Evolutionary conservation across 2,888 invertebrate species (phyloP), one percentile per base, ranked within the genome.

Genomic region (Uloborus plumipes): DNA sequence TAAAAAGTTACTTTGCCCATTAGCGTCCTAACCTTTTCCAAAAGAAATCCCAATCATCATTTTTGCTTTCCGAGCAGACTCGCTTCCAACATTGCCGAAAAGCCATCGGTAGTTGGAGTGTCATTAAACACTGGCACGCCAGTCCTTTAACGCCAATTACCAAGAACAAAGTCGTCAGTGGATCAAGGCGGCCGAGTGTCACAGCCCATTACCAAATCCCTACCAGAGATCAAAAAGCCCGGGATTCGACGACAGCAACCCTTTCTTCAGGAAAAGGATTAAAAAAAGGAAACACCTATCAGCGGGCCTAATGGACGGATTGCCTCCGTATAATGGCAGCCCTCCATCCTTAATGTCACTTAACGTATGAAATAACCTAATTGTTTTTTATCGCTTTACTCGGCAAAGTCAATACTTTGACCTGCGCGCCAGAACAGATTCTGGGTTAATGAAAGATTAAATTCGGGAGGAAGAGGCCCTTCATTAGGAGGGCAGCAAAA

Each of bases 381-480:
- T 81, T 69, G 69, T 81, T 81, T 74, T 74, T 74, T 80, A 72
- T 72, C 72, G 53, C 50, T 47, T 16, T 39, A 18, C 61, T 20
- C 20, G n/a, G 58, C 53, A 81, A 81, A 81, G 74, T 81, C 80
- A 74, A 81, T 81, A 81, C 69, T 78, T 71, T 78, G 18, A 47
- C 50, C 61, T 22, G 49, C 22, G 49, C 22, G n/a, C 20, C 66
- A 16, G 31, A 78, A 79, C 71, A 71, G 66, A 72, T 69, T 69
- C 58, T 47, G 55, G 71, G 81, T 82, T 82, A 82, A 82, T 76
- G 81, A 82, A 82, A 82, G 81, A 82, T 82, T 82, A 82, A 82
- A 82, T 82, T 82, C 76, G 18, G 61, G 39, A 39, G 39, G 66
- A 76, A 82, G 76, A 76, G 81, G 76, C 75, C 81, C 76, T 47